Evolutionary conservation across 1,140 invertebrate species (phyloP), one percentile per base, ranked within the genome.

Genomic region (Drosophila repleta): DNA sequence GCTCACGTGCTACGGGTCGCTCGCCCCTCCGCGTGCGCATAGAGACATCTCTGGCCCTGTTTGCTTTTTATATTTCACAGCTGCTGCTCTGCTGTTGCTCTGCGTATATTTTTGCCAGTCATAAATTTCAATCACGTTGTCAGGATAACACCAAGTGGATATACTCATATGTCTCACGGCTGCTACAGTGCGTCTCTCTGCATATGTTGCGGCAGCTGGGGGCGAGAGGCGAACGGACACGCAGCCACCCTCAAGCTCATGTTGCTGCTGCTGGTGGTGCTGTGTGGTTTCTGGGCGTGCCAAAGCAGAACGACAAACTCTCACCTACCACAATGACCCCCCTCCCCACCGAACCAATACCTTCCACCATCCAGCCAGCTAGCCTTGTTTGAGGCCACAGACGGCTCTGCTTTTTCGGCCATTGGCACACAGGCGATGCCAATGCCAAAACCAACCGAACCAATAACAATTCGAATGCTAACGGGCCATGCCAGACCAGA

Each of bases 61-160:
- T 48, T 17, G 8, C 69, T 68, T 67, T 73, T 77, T 76, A 43
- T 75, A n/a, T 74, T 48, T 65, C 51, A 56, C 61, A 70, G 71
- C 61, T 70, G 71, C 60, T 69, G 52, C 39, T 60, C 51, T 37
- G 64, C 20, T 57, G 18, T 62, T 39, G 18, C 39, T 52, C 43
- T 85, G 65, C 69, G 74, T 76, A 57, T 75, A 87, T 83, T 88
- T 71, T 70, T 88, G 76, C 76, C 83, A 89, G 83, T 88, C 83
- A 88, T 88, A 88, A 88, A 88, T 88, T 88, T 88, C 83, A 88
- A 88, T 88, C 83, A 88, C 83, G 83, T 88, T 88, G 83, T 81
- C 83, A 75, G 72, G 74, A 84, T 87, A 87, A 88, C 83, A 76
- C 82, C 74, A 63, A 85, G 78, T 85, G 78, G 83, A 87, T 87